Conservation (phyloP, 92 coral and sea anemone species). For the Epizoanthus fatuus region DNA sequence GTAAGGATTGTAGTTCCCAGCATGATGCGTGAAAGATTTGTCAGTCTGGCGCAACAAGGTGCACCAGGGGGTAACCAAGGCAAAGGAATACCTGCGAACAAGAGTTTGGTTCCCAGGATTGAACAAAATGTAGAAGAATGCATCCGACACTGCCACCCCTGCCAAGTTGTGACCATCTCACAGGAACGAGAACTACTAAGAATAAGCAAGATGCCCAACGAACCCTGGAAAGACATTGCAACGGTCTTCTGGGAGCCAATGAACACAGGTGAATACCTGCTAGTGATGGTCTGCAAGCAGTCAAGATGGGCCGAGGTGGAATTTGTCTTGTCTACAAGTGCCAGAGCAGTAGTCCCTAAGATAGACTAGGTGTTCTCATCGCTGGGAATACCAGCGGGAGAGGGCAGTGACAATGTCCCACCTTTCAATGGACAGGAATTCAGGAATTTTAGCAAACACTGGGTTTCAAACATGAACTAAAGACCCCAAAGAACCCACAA, state of each 20-base stretch:
- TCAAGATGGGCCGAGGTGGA: slow-evolving; percentile 61
- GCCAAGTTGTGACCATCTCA: slow-evolving; percentile 39
- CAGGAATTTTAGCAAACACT: slow-evolving; percentile 13
- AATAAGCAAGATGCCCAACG: background rate
- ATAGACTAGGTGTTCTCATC: slow-evolving; percentile 41
- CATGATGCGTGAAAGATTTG: slow-evolving; percentile 33
- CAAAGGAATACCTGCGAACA: slow-evolving; percentile 43
- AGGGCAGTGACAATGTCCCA: background rate
- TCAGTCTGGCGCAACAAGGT: slow-evolving; percentile 54
- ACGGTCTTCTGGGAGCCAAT: slow-evolving; percentile 62
- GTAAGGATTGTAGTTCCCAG: too few relatives aligned
- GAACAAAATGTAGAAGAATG: slow-evolving; percentile 50
- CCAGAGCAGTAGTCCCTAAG: slow-evolving; percentile 37
- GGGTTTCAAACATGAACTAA: slow-evolving; percentile 22
- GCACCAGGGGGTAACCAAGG: slow-evolving; percentile 53
- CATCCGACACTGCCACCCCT: slow-evolving; percentile 56
- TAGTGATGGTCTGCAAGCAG: background rate
- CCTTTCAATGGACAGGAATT: slow-evolving; percentile 50
- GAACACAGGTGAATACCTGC: background rate
- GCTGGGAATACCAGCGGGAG: slow-evolving; percentile 3
- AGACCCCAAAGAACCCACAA: slow-evolving; percentile 59
- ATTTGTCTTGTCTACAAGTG: slow-evolving; percentile 40
- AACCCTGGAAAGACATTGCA: slow-evolving; percentile 39
- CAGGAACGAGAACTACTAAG: too few relatives aligned
- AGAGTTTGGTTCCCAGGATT: slow-evolving; percentile 58